phyloP scores from a whole-genome alignment of 2,113 vertebrate species.

The Neotoma lepida region DNA sequence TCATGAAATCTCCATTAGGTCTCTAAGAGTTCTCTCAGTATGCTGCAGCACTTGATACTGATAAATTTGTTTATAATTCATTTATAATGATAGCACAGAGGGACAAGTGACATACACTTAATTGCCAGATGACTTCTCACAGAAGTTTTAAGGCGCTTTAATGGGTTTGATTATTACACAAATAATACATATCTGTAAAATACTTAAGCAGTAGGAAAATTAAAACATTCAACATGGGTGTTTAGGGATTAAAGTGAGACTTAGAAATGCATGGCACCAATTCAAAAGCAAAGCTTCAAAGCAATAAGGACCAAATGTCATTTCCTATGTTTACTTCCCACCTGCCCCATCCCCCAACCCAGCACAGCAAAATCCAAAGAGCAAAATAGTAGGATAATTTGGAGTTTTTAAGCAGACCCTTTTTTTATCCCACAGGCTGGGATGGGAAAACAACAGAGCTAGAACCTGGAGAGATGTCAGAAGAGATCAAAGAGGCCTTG shows the following conservation, averaged over 20 bases:
- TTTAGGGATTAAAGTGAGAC: background rate
- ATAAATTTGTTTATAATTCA: slow-evolving; percentile 42
- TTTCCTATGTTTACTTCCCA: background rate
- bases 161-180: slow-evolving; percentile 39
- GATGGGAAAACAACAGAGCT: too few relatives aligned
- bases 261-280: background rate
- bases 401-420: background rate
- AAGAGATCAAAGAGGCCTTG: background rate
- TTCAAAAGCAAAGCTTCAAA: slow-evolving; percentile 42
- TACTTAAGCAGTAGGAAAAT: slow-evolving; percentile 32
- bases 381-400: background rate
- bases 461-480: background rate
- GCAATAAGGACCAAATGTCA: background rate
- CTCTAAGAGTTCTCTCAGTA: background rate
- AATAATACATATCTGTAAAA: slow-evolving; percentile 43
- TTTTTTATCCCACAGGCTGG: background rate
- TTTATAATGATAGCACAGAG: background rate
- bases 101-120: background rate
- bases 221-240: background rate
- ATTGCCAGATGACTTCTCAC: slow-evolving; percentile 8
- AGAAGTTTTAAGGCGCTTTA: slow-evolving; percentile 49
- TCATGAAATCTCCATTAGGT: slow-evolving; percentile 21
- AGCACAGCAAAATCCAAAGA: background rate
- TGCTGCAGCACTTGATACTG: background rate
- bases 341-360: background rate